Percentiles rank a stretch among this genome's conserved stretches.
Conservation (phyloP, 2,113 vertebrate genomes). For the Sinocyclocheilus anophthalmus region DNA sequence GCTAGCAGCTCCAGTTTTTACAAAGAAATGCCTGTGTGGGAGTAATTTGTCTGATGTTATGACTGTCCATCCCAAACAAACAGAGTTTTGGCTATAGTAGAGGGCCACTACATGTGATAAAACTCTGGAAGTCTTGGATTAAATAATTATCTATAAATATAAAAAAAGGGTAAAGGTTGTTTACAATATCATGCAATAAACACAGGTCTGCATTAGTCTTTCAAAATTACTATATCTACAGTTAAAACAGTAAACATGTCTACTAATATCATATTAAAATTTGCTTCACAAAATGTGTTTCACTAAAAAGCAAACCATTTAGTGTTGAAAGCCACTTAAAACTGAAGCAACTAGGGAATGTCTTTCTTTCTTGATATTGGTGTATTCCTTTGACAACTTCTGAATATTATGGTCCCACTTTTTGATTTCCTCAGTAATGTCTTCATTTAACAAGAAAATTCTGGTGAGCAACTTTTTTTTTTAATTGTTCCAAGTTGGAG, state of each 20-base stretch:
- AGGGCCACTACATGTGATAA: neutral
- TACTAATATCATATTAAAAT: conserved; percentile 1
- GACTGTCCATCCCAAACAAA: conserved; percentile 17
- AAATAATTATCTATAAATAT: conserved; percentile 44
- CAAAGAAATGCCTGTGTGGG: neutral
- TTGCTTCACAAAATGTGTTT: conserved; percentile 3
- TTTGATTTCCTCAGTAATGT: conserved; percentile 36
- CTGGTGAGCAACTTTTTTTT: conserved; percentile 7
- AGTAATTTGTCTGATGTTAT: conserved; percentile 29
- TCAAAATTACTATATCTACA: neutral
- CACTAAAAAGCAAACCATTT: neutral
- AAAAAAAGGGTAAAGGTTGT: neutral
- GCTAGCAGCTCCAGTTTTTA: conserved; percentile 17
- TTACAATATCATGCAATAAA: conserved; percentile 22
- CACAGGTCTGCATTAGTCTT: neutral
- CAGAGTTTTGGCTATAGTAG: neutral
- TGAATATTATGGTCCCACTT: conserved; percentile 48
- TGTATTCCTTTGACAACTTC: conserved; percentile 50
- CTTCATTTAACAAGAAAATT: conserved; percentile 7
- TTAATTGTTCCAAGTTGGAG: conserved; percentile 26
- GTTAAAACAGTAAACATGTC: conserved; percentile 3
- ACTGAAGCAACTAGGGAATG: conserved; percentile 42
- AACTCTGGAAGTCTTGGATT: conserved; percentile 38
- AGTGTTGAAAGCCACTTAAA: conserved; percentile 39
- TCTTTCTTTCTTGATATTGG: conserved; percentile 38